Evolutionary conservation across 2,888 invertebrate genomes (phyloP).

Genomic region (Synanthedon myopaeformis): DNA sequence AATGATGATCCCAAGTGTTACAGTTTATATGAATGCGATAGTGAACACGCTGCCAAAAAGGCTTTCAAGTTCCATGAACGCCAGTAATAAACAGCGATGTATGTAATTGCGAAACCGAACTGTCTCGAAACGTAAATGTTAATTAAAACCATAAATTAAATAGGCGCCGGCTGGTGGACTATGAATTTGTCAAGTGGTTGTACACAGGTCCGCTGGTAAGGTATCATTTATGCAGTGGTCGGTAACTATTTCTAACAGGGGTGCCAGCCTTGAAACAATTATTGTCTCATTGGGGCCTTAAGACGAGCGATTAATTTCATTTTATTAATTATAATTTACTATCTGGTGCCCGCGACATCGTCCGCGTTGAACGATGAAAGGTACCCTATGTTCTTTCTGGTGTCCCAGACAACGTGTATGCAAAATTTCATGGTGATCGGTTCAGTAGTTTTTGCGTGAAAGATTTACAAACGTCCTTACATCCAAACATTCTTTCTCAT

Average conservation of each 20-base stretch:
- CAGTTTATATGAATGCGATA: too few relatives aligned
- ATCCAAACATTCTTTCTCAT: too few relatives aligned
- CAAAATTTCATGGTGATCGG: too few relatives aligned
- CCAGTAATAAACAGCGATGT: constrained; percentile 6
- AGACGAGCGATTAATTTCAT: constrained; percentile 6
- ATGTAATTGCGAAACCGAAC: constrained; percentile 32
- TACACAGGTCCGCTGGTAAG: constrained; percentile 30
- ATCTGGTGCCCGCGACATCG: too few relatives aligned
- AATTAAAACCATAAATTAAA: constrained; percentile 55
- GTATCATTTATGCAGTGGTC: constrained; percentile 44
- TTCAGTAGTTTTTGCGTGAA: too few relatives aligned
- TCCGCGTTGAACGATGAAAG: too few relatives aligned
- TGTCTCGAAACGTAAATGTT: constrained; percentile 35
- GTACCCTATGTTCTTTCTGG: too few relatives aligned
- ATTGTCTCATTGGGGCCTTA: constrained; percentile 31
- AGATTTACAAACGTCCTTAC: too few relatives aligned
- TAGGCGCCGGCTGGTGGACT: constrained; percentile 23
- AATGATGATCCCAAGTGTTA: too few relatives aligned
- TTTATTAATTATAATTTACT: too few relatives aligned
- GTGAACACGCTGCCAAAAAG: too few relatives aligned
- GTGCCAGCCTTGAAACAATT: constrained; percentile 41
- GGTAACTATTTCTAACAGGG: constrained; percentile 41
- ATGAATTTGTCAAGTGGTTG: constrained; percentile 45
- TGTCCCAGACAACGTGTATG: too few relatives aligned
- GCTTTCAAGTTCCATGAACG: not conserved